Evolutionary conservation across 2,113 vertebrate species (phyloP).

Genomic region (Thalassarche chlororhynchos): DNA sequence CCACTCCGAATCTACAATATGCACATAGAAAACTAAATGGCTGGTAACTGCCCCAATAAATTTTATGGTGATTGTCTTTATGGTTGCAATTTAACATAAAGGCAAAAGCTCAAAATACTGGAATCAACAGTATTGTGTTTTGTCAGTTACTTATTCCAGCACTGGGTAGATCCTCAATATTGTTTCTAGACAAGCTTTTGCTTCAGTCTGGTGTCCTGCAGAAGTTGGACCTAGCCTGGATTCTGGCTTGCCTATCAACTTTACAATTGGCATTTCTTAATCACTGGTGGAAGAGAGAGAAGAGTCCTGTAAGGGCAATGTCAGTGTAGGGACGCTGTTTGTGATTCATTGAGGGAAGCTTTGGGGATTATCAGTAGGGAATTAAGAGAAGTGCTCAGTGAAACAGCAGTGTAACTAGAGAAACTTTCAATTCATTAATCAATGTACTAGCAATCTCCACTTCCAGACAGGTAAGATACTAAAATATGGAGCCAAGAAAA

Average conservation of each 20-base stretch:
- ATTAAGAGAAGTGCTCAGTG: neutral
- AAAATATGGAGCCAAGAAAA: neutral
- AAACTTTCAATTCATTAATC: neutral
- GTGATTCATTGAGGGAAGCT: neutral
- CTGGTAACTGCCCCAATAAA: neutral
- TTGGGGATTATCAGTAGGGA: neutral
- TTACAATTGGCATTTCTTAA: neutral
- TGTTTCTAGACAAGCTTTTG: neutral
- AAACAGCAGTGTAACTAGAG: neutral
- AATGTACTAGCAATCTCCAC: neutral
- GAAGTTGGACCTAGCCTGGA: neutral
- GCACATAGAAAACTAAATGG: neutral
- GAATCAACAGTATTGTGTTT: neutral
- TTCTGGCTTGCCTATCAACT: neutral
- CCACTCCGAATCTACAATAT: neutral
- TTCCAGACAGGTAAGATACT: neutral
- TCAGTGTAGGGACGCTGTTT: fast-evolving
- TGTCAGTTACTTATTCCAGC: neutral
- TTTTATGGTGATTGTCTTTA: constrained; percentile 1
- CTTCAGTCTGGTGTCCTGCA: neutral
- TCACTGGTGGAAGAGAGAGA: neutral
- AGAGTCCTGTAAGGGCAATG: neutral
- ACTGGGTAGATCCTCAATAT: neutral
- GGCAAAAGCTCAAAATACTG: neutral
- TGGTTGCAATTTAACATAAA: neutral